Evolutionary conservation across 1,140 invertebrate genomes (phyloP).

Genomic region (Halotydeus destructor): DNA sequence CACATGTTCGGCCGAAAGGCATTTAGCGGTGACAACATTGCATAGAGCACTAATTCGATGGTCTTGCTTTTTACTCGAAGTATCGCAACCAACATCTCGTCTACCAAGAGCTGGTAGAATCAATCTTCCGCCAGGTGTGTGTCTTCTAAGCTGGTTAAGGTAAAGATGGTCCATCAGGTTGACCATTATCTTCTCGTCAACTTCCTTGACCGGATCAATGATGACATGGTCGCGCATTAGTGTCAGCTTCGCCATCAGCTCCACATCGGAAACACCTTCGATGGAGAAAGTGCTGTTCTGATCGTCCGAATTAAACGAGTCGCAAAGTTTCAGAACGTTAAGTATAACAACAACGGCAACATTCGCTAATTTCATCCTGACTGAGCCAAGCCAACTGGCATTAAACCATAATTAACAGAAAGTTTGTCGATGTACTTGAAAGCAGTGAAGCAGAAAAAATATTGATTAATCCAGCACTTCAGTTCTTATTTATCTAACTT

Average conservation of each 20-base stretch:
- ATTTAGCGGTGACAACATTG: slow-evolving; percentile 9
- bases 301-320: too few relatives aligned
- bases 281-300: too few relatives aligned
- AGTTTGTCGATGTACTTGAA: too few relatives aligned
- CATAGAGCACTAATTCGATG: slow-evolving; percentile 7
- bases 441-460: too few relatives aligned
- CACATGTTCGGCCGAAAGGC: slow-evolving; percentile 10
- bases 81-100: slow-evolving; percentile 12
- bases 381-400: too few relatives aligned
- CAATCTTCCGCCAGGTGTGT: background rate
- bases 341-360: too few relatives aligned
- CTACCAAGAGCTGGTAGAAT: slow-evolving; percentile 7
- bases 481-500: too few relatives aligned
- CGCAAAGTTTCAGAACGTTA: too few relatives aligned
- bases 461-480: too few relatives aligned
- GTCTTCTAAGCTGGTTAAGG: slow-evolving; percentile 4
- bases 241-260: slow-evolving; percentile 4
- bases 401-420: too few relatives aligned
- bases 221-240: slow-evolving; percentile 11
- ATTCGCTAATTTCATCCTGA: too few relatives aligned
- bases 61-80: background rate
- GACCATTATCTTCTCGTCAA: slow-evolving; percentile 6
- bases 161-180: slow-evolving; percentile 9
- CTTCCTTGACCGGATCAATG: slow-evolving; percentile 8
- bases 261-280: too few relatives aligned